Conservation (phyloP, 2,113 vertebrate genomes). For the Clarias magur region DNA sequence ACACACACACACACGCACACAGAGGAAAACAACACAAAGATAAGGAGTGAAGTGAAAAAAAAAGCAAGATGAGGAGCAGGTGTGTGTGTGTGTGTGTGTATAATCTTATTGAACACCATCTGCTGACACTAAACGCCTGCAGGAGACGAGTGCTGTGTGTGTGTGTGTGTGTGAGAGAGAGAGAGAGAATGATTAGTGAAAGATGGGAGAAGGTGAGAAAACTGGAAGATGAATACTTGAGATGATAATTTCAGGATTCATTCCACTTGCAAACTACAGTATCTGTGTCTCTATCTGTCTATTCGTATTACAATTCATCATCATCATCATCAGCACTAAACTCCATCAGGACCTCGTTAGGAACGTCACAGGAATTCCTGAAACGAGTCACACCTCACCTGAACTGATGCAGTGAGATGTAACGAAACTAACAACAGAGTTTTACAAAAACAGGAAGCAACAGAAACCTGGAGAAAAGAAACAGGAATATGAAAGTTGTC, state of each 20-base stretch:
- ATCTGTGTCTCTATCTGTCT: background rate
- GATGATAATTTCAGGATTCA: background rate
- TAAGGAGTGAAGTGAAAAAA: background rate
- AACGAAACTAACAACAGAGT: background rate
- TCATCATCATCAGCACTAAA: background rate
- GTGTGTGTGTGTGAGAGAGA: background rate
- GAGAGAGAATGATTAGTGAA: background rate
- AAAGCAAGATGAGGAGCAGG: conserved; percentile 4
- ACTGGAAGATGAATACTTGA: background rate
- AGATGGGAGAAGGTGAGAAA: too few relatives aligned
- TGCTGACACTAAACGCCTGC: conserved; percentile 55
- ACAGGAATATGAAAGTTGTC: background rate
- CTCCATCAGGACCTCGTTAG: background rate
- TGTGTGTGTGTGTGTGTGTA: conserved; percentile 54
- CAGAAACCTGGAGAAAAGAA: background rate
- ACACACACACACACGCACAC: background rate
- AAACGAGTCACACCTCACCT: background rate
- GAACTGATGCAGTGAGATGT: too few relatives aligned
- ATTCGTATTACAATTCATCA: background rate
- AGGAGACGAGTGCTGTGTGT: conserved; percentile 38
- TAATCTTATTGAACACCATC: conserved; percentile 70
- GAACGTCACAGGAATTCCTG: background rate
- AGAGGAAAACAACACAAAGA: background rate
- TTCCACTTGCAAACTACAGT: background rate
- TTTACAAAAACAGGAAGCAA: background rate